Evolutionary conservation across 2,888 invertebrate species (phyloP).

Genomic region (Machimus atricapillus): DNA sequence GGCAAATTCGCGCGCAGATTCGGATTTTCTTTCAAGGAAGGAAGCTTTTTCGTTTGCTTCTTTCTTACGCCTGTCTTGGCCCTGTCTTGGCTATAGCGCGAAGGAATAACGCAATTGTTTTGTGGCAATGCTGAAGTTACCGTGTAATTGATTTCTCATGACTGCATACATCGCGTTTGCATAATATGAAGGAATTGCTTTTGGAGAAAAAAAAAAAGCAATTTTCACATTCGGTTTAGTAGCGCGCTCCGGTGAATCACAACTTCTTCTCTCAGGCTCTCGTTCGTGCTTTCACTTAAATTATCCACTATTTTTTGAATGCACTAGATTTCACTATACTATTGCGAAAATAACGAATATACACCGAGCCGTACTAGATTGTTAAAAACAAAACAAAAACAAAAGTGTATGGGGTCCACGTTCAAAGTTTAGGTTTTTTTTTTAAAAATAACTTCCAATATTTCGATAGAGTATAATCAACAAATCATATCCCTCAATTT

Average conservation of each 20-base stretch:
- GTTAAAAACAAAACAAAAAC: background rate
- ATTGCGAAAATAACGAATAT: background rate
- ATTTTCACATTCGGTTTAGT: background rate
- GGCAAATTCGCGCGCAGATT: background rate
- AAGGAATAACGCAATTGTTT: constrained; percentile 20
- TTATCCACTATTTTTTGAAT: background rate
- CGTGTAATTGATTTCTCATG: constrained; percentile 42
- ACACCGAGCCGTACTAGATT: background rate
- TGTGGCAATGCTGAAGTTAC: constrained; percentile 36
- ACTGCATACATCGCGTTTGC: constrained; percentile 24
- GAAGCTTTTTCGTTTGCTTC: background rate
- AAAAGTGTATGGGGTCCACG: background rate
- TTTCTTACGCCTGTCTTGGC: background rate
- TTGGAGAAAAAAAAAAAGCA: background rate
- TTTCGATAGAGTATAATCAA: background rate
- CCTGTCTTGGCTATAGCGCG: background rate
- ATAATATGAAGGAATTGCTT: background rate
- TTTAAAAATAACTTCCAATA: background rate
- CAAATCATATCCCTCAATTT: constrained; percentile 7
- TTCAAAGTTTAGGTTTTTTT: background rate
- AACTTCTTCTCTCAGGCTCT: background rate
- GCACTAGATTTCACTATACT: background rate
- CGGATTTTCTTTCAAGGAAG: background rate
- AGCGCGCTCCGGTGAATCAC: background rate
- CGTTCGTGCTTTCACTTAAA: background rate